phyloP scores from a whole-genome alignment of 2,113 vertebrate genomes.

The Oncorhynchus masou region DNA sequence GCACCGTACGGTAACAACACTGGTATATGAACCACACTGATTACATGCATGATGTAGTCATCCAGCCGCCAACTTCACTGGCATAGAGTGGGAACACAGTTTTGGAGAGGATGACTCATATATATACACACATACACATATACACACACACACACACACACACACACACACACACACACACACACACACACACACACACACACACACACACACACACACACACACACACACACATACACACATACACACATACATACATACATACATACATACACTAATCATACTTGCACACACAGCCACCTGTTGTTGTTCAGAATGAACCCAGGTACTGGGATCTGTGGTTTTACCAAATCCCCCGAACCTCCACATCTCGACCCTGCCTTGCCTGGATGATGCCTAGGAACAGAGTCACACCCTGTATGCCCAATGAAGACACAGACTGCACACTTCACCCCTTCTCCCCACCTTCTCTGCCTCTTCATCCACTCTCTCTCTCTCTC shows the following conservation, averaged over 20 bases:
- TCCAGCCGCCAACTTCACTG: not conserved
- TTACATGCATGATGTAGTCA: not conserved
- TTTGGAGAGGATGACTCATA: not conserved
- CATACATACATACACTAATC: conserved; percentile 2
- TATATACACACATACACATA: not conserved
- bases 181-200: not conserved
- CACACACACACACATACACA: not conserved
- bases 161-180: conserved; percentile 2
- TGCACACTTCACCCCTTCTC: not conserved
- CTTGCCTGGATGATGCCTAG: not conserved
- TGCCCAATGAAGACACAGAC: not conserved
- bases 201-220: not conserved
- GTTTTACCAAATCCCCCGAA: not conserved
- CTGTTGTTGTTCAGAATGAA: not conserved
- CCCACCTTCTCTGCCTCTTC: not conserved
- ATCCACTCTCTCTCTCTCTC: conserved; percentile 6
- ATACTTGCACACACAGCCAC: not conserved
- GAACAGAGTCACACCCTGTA: not conserved
- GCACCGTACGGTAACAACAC: not conserved
- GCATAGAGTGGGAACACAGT: not conserved
- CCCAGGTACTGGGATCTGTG: not conserved
- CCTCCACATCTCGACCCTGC: not conserved
- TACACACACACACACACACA: not conserved
- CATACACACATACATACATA: not conserved
- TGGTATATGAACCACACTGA: not conserved